These are phyloP conservation scores for Drosophila ohnishii DNA, from an alignment of 1,140 invertebrate species.

Conservation along the genomic window DNA sequence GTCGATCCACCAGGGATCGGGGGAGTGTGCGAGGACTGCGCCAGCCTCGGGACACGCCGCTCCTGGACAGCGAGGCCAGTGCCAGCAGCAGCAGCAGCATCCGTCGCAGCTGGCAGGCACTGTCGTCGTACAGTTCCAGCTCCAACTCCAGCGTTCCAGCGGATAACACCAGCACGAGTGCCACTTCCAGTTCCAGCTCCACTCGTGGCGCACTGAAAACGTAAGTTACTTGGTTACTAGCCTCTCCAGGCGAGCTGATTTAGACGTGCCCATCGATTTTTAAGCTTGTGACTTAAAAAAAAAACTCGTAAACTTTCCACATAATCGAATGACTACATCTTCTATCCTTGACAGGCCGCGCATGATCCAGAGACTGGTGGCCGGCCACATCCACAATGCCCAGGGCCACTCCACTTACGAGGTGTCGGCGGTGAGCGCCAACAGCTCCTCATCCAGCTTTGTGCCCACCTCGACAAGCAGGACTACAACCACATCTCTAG, in stretches of 20 bases:
- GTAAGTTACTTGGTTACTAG: slow-evolving; percentile 41
- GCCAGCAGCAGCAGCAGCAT: slow-evolving; percentile 9
- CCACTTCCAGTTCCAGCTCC: slow-evolving; percentile 3
- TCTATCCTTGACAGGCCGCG: slow-evolving; percentile 78
- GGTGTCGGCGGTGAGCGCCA: slow-evolving; percentile 68
- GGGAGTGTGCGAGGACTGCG: slow-evolving; percentile 49
- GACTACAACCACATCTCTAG: background rate
- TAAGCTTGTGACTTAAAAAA: too few species aligned
- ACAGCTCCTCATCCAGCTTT: slow-evolving; percentile 51
- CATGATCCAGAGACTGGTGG: slow-evolving; percentile 85
- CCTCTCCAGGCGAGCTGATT: too few species aligned
- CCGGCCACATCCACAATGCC: slow-evolving; percentile 85
- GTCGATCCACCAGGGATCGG: slow-evolving; percentile 27
- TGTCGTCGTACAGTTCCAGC: slow-evolving; percentile 3
- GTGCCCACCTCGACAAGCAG: slow-evolving; percentile 15
- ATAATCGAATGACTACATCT: too few species aligned
- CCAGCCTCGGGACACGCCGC: slow-evolving; percentile 62
- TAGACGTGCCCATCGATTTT: too few species aligned
- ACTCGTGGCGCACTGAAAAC: slow-evolving; percentile 59
- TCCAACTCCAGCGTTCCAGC: slow-evolving; percentile 3
- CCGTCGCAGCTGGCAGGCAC: slow-evolving; percentile 36
- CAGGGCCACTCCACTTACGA: slow-evolving; percentile 73
- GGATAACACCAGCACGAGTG: background rate
- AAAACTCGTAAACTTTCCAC: too few species aligned
- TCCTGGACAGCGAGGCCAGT: slow-evolving; percentile 1